phyloP scores from a whole-genome alignment of 2,888 invertebrate species.

The Melanchra persicariae region DNA sequence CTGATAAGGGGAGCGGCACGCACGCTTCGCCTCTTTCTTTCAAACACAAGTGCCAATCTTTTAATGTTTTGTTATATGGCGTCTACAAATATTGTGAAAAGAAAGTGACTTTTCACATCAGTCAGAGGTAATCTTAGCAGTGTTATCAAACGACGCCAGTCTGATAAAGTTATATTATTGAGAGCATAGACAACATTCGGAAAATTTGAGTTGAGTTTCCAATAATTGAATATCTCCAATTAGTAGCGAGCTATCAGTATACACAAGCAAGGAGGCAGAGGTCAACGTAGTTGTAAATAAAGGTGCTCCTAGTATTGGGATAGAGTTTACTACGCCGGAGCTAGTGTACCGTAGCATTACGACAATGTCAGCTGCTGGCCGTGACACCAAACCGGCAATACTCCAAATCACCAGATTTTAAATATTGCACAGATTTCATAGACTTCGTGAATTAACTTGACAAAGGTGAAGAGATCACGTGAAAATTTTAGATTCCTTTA shows the following conservation, averaged over 20 bases:
- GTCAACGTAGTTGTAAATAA: conserved; percentile 31
- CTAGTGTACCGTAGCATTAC: conserved; percentile 74
- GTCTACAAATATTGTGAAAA: conserved; percentile 34
- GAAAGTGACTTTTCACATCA: conserved; percentile 39
- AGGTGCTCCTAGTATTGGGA: conserved; percentile 15
- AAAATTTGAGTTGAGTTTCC: not conserved
- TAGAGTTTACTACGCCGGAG: conserved; percentile 39
- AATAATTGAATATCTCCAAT: conserved; percentile 17
- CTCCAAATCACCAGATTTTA: conserved; percentile 71
- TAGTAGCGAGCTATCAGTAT: conserved; percentile 8
- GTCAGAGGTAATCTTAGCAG: conserved; percentile 20
- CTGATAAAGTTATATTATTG: conserved; percentile 37
- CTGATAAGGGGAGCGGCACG: conserved; percentile 75
- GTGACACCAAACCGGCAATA: conserved; percentile 74
- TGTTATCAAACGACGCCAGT: conserved; percentile 31
- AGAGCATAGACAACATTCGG: not conserved
- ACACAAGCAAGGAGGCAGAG: conserved; percentile 9
- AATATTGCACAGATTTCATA: conserved; percentile 74
- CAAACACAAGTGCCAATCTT: conserved; percentile 51
- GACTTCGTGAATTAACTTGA: conserved; percentile 62
- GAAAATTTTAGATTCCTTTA: conserved; percentile 14
- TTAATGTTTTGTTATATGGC: conserved; percentile 40
- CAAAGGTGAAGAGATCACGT: conserved; percentile 56
- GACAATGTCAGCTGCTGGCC: conserved; percentile 74
- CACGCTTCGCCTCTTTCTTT: conserved; percentile 65